phyloP scores from a whole-genome alignment of 2,888 invertebrate genomes.

The Diaperis boleti region DNA sequence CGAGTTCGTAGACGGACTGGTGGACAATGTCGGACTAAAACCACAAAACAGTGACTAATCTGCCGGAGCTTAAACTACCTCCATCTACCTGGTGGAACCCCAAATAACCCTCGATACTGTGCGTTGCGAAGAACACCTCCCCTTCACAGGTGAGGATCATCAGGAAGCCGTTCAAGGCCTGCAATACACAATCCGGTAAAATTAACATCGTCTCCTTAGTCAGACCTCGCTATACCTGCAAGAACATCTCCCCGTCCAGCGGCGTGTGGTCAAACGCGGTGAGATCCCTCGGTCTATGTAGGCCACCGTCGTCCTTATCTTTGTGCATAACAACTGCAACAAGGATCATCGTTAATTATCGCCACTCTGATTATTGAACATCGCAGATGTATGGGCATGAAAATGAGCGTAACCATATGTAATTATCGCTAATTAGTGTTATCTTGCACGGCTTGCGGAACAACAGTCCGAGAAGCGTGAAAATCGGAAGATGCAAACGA shows the following conservation, averaged over 20 bases:
- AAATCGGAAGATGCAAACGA: conserved; percentile 38
- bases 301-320: conserved; percentile 85
- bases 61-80: neutral
- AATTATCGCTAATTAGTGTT: conserved; percentile 45
- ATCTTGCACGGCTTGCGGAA: conserved; percentile 39
- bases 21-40: conserved; percentile 98
- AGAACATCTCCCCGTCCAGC: conserved; percentile 94
- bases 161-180: conserved; percentile 99
- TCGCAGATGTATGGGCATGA: conserved; percentile 28
- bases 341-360: conserved; percentile 52
- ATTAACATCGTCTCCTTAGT: conserved; percentile 6
- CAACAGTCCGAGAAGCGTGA: conserved; percentile 42
- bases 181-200: conserved; percentile 55
- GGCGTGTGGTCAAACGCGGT: conserved; percentile 91
- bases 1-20: conserved; percentile 98
- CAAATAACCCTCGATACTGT: conserved; percentile 99
- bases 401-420: conserved; percentile 41
- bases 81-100: conserved; percentile 98
- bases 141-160: conserved; percentile 99
- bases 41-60: neutral
- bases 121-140: conserved; percentile 99
- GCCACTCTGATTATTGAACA: conserved; percentile 25
- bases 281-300: conserved; percentile 81
- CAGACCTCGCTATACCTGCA: conserved; percentile 79
- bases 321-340: conserved; percentile 94